phyloP scores from a whole-genome alignment of 2,797 vertebrate genomes.

The Eleutherodactylus coqui region DNA sequence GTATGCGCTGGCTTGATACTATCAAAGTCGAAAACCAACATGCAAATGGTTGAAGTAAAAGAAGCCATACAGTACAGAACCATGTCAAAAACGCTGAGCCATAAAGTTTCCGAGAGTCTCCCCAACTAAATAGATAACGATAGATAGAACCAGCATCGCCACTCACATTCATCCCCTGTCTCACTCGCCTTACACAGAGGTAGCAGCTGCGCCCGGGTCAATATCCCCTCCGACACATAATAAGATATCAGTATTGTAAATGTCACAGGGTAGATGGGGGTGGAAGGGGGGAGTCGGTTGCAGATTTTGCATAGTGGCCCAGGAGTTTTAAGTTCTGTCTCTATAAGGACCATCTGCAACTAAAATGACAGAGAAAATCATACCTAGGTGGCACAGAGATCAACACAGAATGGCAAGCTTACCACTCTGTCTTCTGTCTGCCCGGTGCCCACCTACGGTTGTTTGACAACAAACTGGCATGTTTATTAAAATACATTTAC shows the following conservation, averaged over 20 bases:
- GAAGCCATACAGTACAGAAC: too few relatives aligned
- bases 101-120: too few relatives aligned
- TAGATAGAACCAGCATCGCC: too few relatives aligned
- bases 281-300: neutral
- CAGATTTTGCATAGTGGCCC: neutral
- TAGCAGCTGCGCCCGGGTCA: too few relatives aligned
- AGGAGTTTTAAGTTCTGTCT: neutral
- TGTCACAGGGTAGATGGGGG: neutral
- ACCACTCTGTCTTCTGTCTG: conserved; percentile 50
- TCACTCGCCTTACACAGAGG: too few relatives aligned
- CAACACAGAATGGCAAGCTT: conserved; percentile 64
- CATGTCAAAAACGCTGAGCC: too few relatives aligned
- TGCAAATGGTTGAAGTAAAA: too few relatives aligned
- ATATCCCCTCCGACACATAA: too few relatives aligned
- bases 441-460: conserved; percentile 59
- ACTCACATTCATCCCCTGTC: too few relatives aligned
- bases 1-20: too few relatives aligned
- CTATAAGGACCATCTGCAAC: conserved; percentile 73
- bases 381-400: conserved; percentile 68
- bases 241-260: neutral
- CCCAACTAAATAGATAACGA: too few relatives aligned
- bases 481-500: conserved; percentile 58
- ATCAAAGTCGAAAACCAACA: too few relatives aligned
- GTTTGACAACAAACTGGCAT: conserved; percentile 62
- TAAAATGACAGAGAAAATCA: conserved; percentile 67